These are phyloP conservation scores for Lithobates sylvaticus DNA, from an alignment of 2,797 vertebrate species.

Conservation along the genomic window DNA sequence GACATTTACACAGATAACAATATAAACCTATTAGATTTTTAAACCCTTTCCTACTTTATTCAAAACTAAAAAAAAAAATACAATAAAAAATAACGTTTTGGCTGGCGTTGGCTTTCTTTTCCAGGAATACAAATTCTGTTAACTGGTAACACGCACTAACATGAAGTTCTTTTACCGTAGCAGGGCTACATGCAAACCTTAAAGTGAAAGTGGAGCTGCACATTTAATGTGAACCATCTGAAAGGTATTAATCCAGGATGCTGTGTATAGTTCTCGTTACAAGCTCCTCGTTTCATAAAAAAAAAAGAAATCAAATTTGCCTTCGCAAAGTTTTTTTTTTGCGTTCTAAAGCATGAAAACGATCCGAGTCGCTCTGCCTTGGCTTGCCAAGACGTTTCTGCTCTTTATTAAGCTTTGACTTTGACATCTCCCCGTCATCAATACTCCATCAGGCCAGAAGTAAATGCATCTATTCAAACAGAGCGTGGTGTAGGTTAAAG, in stretches of 20 bases:
- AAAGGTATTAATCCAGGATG: conserved; percentile 32
- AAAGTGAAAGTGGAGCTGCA: conserved; percentile 28
- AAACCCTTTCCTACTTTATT: background rate
- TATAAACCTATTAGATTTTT: background rate
- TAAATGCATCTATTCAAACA: conserved; percentile 46
- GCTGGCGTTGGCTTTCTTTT: too few relatives aligned
- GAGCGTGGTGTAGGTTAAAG: background rate
- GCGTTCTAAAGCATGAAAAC: conserved; percentile 20
- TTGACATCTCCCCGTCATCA: conserved; percentile 35
- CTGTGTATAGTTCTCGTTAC: conserved; percentile 37
- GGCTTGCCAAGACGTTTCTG: conserved; percentile 46
- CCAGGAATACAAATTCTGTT: too few relatives aligned
- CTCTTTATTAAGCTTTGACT: conserved; percentile 48
- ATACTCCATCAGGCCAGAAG: conserved; percentile 34
- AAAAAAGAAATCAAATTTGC: conserved; percentile 19
- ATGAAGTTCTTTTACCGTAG: background rate
- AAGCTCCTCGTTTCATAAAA: conserved; percentile 42
- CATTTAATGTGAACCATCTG: conserved; percentile 26
- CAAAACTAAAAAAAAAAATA: background rate
- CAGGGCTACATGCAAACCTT: conserved; percentile 31
- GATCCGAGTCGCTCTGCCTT: conserved; percentile 25
- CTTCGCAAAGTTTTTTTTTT: conserved; percentile 17
- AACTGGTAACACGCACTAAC: background rate
- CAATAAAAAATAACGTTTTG: too few relatives aligned
- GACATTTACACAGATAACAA: too few relatives aligned